Base-by-base conservation (phyloP, 2,797 vertebrate genomes). In the Astyanax mexicanus region DNA sequence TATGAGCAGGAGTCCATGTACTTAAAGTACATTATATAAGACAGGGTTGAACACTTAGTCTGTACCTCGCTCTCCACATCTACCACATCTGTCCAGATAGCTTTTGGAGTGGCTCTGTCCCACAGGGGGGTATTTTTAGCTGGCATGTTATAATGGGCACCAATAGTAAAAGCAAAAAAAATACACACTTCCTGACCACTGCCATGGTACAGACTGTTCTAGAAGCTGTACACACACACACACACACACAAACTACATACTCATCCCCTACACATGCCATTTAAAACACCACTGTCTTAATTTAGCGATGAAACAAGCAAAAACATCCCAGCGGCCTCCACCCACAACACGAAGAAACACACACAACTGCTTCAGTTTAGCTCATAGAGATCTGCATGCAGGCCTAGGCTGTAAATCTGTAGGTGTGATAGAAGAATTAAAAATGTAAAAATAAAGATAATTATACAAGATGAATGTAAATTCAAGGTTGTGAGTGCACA, bases 71-170 rank as follows among this genome's bases (percentile, higher is more conserved):
- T 47, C 15, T 47, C 45, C 45, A n/a, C n/a, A n/a, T n/a, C n/a
- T n/a, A n/a, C n/a, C 45, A 47, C 45, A 47, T 47, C 17, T 47
- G 6, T 47, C 45, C 40, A 42, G 44, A 51, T n/a, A 21, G n/a
- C 7, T 3, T 2, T 21, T 1, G n/a, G 3, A 21, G 19, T 23
- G 19, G 9, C 51, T n/a, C 47, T 51, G 47, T 42, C 47, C n/a
- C n/a, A 51, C n/a, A 21, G n/a, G n/a, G 69, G 35, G n/a, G n/a
- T 82, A 82, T 82, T 77, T 82, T 80, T 74, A 67, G 77, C 57
- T 71, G 55, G 65, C 67, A 64, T 80, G 57, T 79, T 66, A 73
- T 79, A 76, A 79, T 76, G 62, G 71, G 69, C 69, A 70, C 45
- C 62, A 45, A 40, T 65, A 54, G 42, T 64, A 66, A 40, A 21